These are phyloP conservation scores for Tangara arthus DNA, from an alignment of 2,797 vertebrate species.

Conservation along the genomic window DNA sequence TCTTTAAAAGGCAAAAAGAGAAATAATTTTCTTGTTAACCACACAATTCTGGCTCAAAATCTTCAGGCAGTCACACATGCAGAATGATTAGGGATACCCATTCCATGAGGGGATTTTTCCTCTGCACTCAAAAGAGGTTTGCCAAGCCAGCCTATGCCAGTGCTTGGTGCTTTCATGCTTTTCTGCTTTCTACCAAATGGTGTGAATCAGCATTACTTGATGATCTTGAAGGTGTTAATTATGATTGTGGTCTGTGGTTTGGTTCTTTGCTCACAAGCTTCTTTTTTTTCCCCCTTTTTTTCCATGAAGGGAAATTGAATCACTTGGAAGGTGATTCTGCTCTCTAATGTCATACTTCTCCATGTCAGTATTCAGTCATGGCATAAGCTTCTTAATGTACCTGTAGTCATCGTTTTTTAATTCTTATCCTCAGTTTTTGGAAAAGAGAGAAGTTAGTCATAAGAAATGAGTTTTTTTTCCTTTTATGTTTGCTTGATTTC, in stretches of 20 bases:
- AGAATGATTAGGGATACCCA: too few species aligned
- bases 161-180: not conserved
- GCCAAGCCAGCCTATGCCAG: not conserved
- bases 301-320: not conserved
- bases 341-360: not conserved
- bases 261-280: not conserved
- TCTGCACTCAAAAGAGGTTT: not conserved
- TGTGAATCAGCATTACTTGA: not conserved
- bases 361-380: not conserved
- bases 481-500: not conserved
- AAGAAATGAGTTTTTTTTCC: not conserved
- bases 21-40: not conserved
- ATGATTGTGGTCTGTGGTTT: not conserved
- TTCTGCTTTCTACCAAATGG: not conserved
- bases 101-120: accelerated
- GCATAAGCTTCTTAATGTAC: not conserved
- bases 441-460: not conserved
- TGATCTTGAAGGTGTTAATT: not conserved
- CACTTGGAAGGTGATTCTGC: not conserved
- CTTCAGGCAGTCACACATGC: not conserved
- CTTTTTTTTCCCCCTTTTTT: not conserved
- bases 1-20: not conserved
- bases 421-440: not conserved
- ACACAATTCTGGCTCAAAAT: not conserved
- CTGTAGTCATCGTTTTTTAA: not conserved